Base-by-base conservation (phyloP, 2,113 vertebrate species). In the Taxidea taxus region DNA sequence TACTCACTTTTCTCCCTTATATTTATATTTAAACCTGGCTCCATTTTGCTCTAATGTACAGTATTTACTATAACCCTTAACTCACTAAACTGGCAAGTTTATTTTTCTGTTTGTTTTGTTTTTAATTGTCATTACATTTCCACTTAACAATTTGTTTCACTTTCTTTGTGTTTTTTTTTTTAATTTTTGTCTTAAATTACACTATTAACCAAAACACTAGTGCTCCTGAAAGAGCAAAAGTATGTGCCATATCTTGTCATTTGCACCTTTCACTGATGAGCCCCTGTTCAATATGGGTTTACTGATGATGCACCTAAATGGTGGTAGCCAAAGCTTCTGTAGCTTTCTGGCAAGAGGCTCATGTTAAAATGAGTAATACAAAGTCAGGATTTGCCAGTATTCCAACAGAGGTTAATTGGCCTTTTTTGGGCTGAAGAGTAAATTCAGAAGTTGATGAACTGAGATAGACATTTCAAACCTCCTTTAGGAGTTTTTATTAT, bases 131-230 rank as follows among this genome's bases (percentile, higher is more conserved):
- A 58, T 98, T 98, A 97, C 98, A 98, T 99, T 98, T 98, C 96
- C 98, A 98, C 98, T 98, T 99, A 99, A 99, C 98, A 97, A 92
- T 98, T 98, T 97, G 98, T 98, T 98, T 98, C 97, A 98, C 97
- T 98, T 97, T 94, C 98, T 97, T 98, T 98, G 94, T 98, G 96
- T 96, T 93, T 96, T 88, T 97, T 94, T 89, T 39, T 94, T 95
- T n/a, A n/a, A 96, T 98, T 98, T 97, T 95, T 68, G 92, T 98
- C 96, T 98, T 98, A 98, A 98, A 95, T 94, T 82, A 97, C 92
- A 64, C 97, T 98, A 98, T 97, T 98, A 96, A 96, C 78, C 85
- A 83, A 98, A 98, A 94, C 93, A 97, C 97, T 75, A 94, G 94
- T 96, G 91, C 90, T 98, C 97, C 95, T 91, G 21, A 81, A 94